phyloP scores from a whole-genome alignment of 2,888 invertebrate species.

The Plusia festucae region DNA sequence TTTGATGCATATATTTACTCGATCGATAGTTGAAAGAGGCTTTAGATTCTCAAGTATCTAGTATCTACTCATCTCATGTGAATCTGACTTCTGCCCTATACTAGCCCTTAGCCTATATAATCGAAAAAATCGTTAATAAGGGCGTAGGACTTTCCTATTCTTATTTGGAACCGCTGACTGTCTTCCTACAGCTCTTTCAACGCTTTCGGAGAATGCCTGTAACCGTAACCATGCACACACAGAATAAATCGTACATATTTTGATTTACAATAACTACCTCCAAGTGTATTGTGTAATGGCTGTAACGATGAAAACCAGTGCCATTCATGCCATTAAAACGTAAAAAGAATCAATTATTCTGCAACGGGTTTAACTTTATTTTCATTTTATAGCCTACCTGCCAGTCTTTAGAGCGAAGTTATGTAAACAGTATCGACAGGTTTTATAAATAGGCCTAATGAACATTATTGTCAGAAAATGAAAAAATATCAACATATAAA shows the following conservation, averaged over 20 bases:
- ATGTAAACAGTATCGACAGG: slow-evolving; percentile 12
- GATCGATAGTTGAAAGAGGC: too few relatives aligned
- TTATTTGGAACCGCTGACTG: too few relatives aligned
- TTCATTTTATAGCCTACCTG: neutral
- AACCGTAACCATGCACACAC: too few relatives aligned
- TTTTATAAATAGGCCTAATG: neutral
- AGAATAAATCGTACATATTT: neutral
- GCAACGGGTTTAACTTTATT: neutral
- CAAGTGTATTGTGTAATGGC: neutral
- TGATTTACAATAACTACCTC: neutral
- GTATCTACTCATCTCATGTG: too few relatives aligned
- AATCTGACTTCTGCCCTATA: too few relatives aligned
- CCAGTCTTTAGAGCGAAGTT: slow-evolving; percentile 7
- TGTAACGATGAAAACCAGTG: neutral
- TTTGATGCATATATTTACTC: too few relatives aligned
- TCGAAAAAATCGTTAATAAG: too few relatives aligned
- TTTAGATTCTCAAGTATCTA: too few relatives aligned
- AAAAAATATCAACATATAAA: neutral
- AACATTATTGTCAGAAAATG: neutral
- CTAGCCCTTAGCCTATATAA: too few relatives aligned
- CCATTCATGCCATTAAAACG: neutral
- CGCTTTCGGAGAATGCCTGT: too few relatives aligned
- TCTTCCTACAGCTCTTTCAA: too few relatives aligned
- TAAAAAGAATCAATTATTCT: slow-evolving; percentile 12
- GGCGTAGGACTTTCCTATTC: too few relatives aligned